Evolutionary conservation across 2,797 vertebrate genomes (phyloP).

Genomic region (Pangasius krempfi): DNA sequence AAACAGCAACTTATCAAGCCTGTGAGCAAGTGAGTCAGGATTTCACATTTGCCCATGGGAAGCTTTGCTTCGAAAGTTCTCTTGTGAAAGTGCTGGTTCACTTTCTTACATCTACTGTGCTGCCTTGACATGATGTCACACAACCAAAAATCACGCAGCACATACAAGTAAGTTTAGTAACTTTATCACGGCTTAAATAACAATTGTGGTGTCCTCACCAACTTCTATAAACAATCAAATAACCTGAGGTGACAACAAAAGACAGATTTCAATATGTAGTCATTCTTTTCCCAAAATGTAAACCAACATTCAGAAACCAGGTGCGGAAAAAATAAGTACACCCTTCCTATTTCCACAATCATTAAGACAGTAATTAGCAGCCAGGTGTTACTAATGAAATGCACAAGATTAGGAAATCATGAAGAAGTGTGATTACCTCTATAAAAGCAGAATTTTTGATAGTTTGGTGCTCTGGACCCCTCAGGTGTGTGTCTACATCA

Average conservation of each 20-base stretch:
- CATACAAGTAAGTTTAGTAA: neutral
- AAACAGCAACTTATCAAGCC: neutral
- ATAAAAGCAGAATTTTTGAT: neutral
- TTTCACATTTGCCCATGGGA: slow-evolving; percentile 7
- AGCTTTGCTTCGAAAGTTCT: slow-evolving; percentile 12
- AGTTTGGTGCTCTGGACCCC: neutral
- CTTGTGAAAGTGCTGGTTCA: slow-evolving; percentile 40
- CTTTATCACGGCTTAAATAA: neutral
- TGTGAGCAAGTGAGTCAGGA: slow-evolving; percentile 14
- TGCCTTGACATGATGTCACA: neutral
- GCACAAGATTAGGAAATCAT: neutral
- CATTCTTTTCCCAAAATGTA: neutral
- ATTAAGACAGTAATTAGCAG: neutral
- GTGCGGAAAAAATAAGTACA: neutral
- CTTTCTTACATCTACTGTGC: neutral
- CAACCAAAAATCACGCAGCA: neutral
- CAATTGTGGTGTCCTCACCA: neutral
- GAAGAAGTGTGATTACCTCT: neutral
- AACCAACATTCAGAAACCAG: neutral
- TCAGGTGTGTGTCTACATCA: neutral
- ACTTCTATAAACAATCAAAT: neutral
- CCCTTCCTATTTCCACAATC: neutral
- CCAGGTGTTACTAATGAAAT: neutral
- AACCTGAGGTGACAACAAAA: neutral
- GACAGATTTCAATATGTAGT: neutral